Evolutionary conservation across 2,797 vertebrate genomes (phyloP).

Genomic region (Hypotaenidia philippensis): DNA sequence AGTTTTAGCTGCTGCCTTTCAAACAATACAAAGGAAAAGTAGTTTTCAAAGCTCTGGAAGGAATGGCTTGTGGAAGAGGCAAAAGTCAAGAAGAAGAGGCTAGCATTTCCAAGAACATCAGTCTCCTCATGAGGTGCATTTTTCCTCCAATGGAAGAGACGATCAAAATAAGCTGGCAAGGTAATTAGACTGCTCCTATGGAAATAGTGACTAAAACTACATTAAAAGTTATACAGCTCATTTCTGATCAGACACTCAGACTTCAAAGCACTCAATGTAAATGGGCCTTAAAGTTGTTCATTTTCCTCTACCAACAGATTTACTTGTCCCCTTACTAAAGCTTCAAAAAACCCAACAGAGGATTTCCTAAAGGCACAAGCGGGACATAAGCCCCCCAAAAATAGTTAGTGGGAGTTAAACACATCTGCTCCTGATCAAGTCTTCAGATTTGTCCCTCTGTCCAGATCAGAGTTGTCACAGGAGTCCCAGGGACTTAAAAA

Average conservation of each 20-base stretch:
- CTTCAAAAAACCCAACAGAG: neutral
- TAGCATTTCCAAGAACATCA: neutral
- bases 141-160: neutral
- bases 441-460: neutral
- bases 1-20: slow-evolving; percentile 30
- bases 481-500: neutral
- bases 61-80: neutral
- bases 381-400: neutral
- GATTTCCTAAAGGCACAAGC: neutral
- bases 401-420: neutral
- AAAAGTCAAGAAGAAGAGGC: neutral
- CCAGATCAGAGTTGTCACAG: neutral
- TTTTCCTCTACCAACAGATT: neutral
- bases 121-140: neutral
- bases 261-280: neutral
- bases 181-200: neutral
- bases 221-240: neutral
- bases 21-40: neutral
- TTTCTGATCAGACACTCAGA: neutral
- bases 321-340: neutral
- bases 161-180: neutral
- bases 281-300: neutral
- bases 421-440: neutral
- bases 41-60: neutral
- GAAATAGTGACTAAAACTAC: neutral